Percentiles rank a stretch among this genome's conserved stretches.
Conservation (phyloP, 2,113 vertebrate species). For the Indri indri region DNA sequence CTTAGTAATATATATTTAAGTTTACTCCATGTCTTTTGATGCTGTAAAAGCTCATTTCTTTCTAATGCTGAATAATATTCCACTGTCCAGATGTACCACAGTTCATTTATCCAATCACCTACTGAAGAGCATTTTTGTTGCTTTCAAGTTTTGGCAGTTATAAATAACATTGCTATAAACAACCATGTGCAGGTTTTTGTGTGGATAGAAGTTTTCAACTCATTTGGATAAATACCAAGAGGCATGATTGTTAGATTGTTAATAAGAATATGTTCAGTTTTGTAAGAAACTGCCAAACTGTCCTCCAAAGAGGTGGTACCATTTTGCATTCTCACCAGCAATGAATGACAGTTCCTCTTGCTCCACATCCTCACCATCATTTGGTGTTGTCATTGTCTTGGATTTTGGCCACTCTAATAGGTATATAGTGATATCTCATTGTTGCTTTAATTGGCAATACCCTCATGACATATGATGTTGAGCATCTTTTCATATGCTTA, state of each 20-base stretch:
- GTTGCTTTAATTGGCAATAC: neutral
- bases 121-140: neutral
- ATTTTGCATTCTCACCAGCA: neutral
- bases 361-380: neutral
- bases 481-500: neutral
- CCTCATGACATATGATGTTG: neutral
- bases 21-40: neutral
- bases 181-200: neutral
- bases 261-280: neutral
- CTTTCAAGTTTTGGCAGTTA: neutral
- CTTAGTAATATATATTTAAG: neutral
- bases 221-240: neutral
- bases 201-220: neutral
- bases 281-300: neutral
- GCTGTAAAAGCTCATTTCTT: neutral
- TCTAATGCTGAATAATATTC: neutral
- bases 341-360: neutral
- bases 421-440: neutral
- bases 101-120: neutral
- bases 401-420: neutral
- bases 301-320: neutral
- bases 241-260: neutral
- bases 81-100: neutral
- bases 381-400: neutral
- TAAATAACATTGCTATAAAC: neutral